Evolutionary conservation across 2,797 vertebrate genomes (phyloP).

Genomic region (Sebastolobus alascanus): DNA sequence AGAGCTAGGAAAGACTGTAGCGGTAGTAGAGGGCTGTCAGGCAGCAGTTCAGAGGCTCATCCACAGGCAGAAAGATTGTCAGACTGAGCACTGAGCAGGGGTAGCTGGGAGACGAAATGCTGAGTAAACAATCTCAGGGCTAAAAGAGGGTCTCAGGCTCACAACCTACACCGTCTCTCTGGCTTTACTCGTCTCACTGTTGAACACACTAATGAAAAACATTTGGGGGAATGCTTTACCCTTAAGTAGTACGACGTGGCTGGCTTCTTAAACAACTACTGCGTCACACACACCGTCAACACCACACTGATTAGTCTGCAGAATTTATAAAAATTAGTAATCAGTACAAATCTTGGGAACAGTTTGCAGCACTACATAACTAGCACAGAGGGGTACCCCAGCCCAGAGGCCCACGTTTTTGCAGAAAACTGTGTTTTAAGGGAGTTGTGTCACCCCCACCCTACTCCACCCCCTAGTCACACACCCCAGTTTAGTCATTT

Average conservation of each 20-base stretch:
- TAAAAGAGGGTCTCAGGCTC: conserved; percentile 50
- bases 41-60: conserved; percentile 26
- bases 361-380: background rate
- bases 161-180: conserved; percentile 29
- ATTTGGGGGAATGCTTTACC: background rate
- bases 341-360: background rate
- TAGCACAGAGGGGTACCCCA: background rate
- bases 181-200: conserved; percentile 18
- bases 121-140: conserved; percentile 48
- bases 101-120: conserved; percentile 41
- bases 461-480: conserved; percentile 25
- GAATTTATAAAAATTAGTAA: background rate
- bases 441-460: conserved; percentile 10
- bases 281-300: background rate
- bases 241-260: background rate
- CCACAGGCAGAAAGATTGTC: conserved; percentile 33
- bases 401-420: background rate
- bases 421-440: conserved; percentile 20
- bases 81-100: background rate
- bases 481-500: conserved; percentile 48
- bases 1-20: background rate
- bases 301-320: background rate
- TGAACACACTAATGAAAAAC: conserved; percentile 7
- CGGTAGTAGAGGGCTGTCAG: background rate
- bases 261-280: background rate